These are phyloP conservation scores for Tryphoninae sp. DNA, from an alignment of 2,888 invertebrate species.

Conservation along the genomic window DNA sequence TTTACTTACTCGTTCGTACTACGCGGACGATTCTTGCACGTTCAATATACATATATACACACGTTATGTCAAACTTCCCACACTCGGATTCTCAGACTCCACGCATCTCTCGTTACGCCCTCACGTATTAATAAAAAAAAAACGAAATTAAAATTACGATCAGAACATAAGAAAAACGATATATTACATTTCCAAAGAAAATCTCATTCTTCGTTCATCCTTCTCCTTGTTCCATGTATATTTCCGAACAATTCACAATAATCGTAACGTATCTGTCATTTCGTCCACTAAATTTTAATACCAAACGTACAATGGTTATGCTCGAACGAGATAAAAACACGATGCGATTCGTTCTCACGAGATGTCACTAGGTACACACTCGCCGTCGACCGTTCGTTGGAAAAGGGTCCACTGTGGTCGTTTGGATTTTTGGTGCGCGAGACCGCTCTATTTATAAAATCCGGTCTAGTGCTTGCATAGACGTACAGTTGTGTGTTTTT, in stretches of 20 bases:
- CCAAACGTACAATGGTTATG: too few species aligned
- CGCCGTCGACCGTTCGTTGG: neutral
- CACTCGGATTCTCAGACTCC: neutral
- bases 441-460: constrained; percentile 35
- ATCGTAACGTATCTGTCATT: too few species aligned
- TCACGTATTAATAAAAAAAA: neutral
- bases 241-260: too few species aligned
- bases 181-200: neutral
- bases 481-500: constrained; percentile 19
- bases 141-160: neutral
- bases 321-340: neutral
- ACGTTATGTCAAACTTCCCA: constrained; percentile 6
- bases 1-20: neutral
- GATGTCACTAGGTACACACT: neutral
- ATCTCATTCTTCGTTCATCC: too few species aligned
- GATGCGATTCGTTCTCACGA: neutral
- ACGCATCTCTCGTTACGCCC: neutral
- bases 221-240: too few species aligned
- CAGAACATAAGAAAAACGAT: neutral
- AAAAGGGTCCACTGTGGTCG: neutral
- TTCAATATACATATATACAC: neutral
- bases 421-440: constrained; percentile 14
- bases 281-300: too few species aligned
- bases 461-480: constrained; percentile 1
- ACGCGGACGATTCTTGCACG: neutral